Evolutionary conservation across 1,140 invertebrate genomes (phyloP).

Genomic region (Lepidurus packardi): DNA sequence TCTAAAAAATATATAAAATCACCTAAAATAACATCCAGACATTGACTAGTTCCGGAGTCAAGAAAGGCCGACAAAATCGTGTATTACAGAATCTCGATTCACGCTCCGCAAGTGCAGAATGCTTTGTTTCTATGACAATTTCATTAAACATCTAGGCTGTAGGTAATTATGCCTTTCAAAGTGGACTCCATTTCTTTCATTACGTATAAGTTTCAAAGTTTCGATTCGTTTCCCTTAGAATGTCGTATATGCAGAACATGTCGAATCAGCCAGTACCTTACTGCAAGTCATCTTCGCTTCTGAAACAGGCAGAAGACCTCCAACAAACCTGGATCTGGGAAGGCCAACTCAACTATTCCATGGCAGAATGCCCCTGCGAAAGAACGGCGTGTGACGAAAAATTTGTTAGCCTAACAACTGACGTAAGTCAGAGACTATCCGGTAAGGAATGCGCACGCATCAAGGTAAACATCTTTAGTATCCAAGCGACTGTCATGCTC

Average conservation of each 20-base stretch:
- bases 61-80: background rate
- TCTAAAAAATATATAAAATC: background rate
- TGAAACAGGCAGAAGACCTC: constrained; percentile 26
- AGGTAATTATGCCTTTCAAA: background rate
- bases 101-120: background rate
- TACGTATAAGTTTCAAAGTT: background rate
- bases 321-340: constrained; percentile 30
- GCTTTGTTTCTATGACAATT: background rate
- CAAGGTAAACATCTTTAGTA: constrained; percentile 27
- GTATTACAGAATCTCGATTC: constrained; percentile 8
- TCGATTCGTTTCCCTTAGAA: background rate
- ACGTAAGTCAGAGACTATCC: background rate
- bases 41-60: constrained; percentile 11
- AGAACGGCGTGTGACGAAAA: constrained; percentile 25
- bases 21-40: background rate
- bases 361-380: constrained; percentile 23
- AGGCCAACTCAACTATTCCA: constrained; percentile 13
- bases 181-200: background rate
- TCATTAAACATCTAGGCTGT: background rate
- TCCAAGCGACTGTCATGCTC: background rate
- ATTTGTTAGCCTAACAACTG: constrained; percentile 24
- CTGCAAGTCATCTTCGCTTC: constrained; percentile 27
- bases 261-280: constrained; percentile 7
- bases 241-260: constrained; percentile 27
- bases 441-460: constrained; percentile 24